Evolutionary conservation across 2,888 invertebrate species (phyloP), one percentile per base, ranked within the genome.

Genomic region (Xanthorhoe designata): DNA sequence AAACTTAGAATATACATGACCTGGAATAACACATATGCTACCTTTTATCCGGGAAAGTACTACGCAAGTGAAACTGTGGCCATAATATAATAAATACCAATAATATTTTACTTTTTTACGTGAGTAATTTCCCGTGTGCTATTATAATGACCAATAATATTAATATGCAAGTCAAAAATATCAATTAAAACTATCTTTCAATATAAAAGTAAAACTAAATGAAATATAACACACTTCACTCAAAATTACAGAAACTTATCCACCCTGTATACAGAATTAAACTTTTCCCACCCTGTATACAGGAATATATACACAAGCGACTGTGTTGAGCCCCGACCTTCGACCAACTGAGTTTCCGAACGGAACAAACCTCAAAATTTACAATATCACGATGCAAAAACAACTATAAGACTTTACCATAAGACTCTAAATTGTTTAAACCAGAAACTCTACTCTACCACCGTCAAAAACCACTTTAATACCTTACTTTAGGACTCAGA

Each of bases 291-390:
- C 60, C 59, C 56, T 70, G 64, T 75, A 66, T 69, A 69, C 55
- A 29, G 42, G 45, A 68, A 65, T 59, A 61, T 66, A 65, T 45
- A 55, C 61, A 56, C 47, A 67, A 72, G 75, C 75, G 52, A 57
- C 65, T 51, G 61, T 68, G 70, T 74, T 75, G 78, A 76, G 76
- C 81, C 73, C 69, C 55, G 71, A 75, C 72, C 75, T 70, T 71
- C 77, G 68, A 70, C 58, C 51, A 64, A 82, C 82, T 82, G 83
- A 79, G 72, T 68, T 53, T 67, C 61, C 38, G 63, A 61, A 68
- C 65, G 60, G 58, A 68, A 10, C 42, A 2, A 18, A 59, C 51
- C 71, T 60, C 61, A 70, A 64, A 61, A 10, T 42, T 13, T 42
- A 42, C 10, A 2, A 4, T 13, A 42, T 3, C 10, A 42, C 13